Base-by-base conservation (phyloP, 2,113 vertebrate species). In the Hirundichthys speculiger region DNA sequence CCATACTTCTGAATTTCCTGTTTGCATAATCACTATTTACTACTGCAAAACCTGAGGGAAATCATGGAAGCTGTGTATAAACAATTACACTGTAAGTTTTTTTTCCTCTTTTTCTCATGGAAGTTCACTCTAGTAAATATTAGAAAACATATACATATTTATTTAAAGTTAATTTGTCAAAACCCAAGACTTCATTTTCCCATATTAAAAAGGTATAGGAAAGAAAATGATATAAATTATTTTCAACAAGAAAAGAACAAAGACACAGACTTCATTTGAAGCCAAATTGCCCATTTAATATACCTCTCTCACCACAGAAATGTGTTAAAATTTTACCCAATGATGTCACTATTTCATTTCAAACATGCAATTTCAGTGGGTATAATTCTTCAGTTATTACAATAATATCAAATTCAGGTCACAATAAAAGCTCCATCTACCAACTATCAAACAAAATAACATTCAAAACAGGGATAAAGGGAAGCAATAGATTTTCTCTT, bases 201-300 rank as follows among this genome's bases (percentile, higher is more conserved):
- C 50, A 46, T 60, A 72, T 80, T 75, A 27, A 27, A 27, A 6
- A 27, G 25, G 25, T 27, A 3, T 27, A 27, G 25, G 30, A 34
- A 34, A 34, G 6, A 34, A 34, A 34, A 34, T 10, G n/a, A n/a
- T n/a, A n/a, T n/a, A n/a, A n/a, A n/a, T n/a, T n/a, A n/a, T n/a
- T n/a, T n/a, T n/a, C n/a, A n/a, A n/a, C n/a, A n/a, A n/a, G n/a
- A n/a, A n/a, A n/a, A n/a, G n/a, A n/a, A n/a, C n/a, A n/a, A n/a
- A n/a, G n/a, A 69, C 61, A 65, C 53, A 70, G 74, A 76, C 72
- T 81, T 81, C 51, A 90, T 86, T 81, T 76, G 50, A 85, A 79
- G 55, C 79, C 64, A 81, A 88, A 86, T 85, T 82, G 73, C 73
- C 79, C 65, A 62, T 74, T 87, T 60, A 73, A 82, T 75, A 68